Evolutionary conservation across 2,888 invertebrate species (phyloP).

Genomic region (Lamellibrachia columna): DNA sequence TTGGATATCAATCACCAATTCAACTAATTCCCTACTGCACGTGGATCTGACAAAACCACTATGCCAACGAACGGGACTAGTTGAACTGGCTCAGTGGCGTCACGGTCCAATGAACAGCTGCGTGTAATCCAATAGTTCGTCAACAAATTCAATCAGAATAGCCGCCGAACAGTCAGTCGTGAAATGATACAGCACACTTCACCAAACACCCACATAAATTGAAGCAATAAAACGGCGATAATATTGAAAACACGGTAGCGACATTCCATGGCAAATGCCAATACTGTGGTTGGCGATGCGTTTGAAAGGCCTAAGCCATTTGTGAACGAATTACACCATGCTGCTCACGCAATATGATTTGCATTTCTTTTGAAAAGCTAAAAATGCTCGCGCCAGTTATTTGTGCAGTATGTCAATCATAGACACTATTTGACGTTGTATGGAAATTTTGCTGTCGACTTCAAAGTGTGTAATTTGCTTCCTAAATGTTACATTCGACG

Average conservation of each 20-base stretch:
- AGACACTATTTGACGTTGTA: too few relatives aligned
- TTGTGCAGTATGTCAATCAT: too few relatives aligned
- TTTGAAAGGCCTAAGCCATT: not conserved
- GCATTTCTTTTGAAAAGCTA: not conserved
- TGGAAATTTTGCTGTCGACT: too few relatives aligned
- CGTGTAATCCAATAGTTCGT: slow-evolving; percentile 3
- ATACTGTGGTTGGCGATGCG: not conserved
- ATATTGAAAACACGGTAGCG: not conserved
- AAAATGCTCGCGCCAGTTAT: too few relatives aligned
- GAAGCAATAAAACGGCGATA: not conserved
- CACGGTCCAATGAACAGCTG: not conserved
- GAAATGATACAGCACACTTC: not conserved
- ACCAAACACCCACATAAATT: not conserved
- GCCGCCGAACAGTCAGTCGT: not conserved
- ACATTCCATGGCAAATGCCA: not conserved
- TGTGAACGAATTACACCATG: not conserved
- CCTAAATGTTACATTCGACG: too few relatives aligned
- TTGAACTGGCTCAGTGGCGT: not conserved
- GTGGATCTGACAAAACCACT: not conserved
- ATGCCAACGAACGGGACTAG: not conserved
- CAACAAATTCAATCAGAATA: not conserved
- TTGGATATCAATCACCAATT: not conserved
- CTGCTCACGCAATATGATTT: not conserved
- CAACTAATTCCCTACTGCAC: not conserved
- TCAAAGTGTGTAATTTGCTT: too few relatives aligned